Conservation (phyloP, 2,888 invertebrate species). For the Aleiodes testaceus region DNA sequence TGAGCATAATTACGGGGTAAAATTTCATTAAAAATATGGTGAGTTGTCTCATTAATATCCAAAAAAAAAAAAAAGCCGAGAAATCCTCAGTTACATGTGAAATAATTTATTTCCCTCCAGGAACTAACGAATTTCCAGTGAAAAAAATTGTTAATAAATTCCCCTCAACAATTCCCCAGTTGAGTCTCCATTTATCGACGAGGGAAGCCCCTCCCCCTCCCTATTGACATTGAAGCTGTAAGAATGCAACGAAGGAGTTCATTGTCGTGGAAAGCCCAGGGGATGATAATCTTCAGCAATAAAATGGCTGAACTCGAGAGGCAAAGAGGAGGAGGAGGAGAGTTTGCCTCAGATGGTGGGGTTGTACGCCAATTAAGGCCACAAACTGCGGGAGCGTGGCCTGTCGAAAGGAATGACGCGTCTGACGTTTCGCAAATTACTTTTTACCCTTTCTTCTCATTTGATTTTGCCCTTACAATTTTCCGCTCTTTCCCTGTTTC, state of each 20-base stretch:
- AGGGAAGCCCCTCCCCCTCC: neutral
- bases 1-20: conserved; percentile 29
- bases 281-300: conserved; percentile 45
- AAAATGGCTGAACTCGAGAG: conserved; percentile 21
- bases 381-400: conserved; percentile 47
- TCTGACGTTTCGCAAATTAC: conserved; percentile 62
- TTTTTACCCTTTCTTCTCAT: conserved; percentile 50
- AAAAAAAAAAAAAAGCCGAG: neutral
- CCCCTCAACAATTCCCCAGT: neutral
- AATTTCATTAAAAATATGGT: conserved; percentile 28
- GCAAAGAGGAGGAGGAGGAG: conserved; percentile 2
- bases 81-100: neutral
- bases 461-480: conserved; percentile 25
- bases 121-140: too few species aligned
- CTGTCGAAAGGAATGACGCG: conserved; percentile 57
- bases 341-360: conserved; percentile 39
- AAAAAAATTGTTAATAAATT: neutral
- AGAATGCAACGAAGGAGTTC: conserved; percentile 34
- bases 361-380: conserved; percentile 49
- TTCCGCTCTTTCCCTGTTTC: conserved; percentile 17
- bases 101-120: too few species aligned
- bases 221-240: conserved; percentile 24
- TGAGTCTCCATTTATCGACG: conserved; percentile 40
- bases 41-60: conserved; percentile 21
- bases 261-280: conserved; percentile 32